Base-by-base conservation (phyloP, 2,888 invertebrate genomes). In the Acrobasis consociella region DNA sequence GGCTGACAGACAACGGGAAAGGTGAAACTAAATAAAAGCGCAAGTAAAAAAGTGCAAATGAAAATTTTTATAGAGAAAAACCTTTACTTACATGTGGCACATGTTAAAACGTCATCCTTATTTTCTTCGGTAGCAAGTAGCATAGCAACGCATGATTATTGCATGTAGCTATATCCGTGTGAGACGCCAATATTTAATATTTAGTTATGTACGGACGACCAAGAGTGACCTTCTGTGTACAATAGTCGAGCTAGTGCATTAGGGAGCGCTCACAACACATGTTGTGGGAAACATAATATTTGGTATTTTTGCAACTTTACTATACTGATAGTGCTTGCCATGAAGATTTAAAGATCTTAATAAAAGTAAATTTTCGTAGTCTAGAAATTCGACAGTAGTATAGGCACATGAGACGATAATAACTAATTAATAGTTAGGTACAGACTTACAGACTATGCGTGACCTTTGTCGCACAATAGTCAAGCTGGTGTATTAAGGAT, bases 391-490 rank as follows among this genome's bases (percentile, higher is more conserved):
- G 22, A 22, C 22, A 22, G 22, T 22, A 22, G 22, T 22, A 22
- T 2, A 22, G 22, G 22, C 22, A 3, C 2, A 22, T 22, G 22
- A 22, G 22, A 22, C 3, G 22, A 22, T 22, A 22, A 22, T 22
- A 22, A 1, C 22, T 3, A 22, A 3, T 22, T 22, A 22, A 22
- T 22, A 52, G 52, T 61, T 61, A 46, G 42, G 17, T 61, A 53
- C 16, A 53, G 69, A 65, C 62, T n/a, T 61, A 53, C 16, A 53
- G 75, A 74, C 82, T 81, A 81, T 84, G 76, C 68, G 69, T 74
- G 89, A 85, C 91, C 91, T 90, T 91, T 85, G 73, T 67, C 74
- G 75, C 78, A 89, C 85, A 88, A 89, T 88, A 83, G 82, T 78
- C 70, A 74, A 76, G 75, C 78, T 77, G 76, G 74, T 77, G 76